Base-by-base conservation (phyloP, 2,888 invertebrate species). In the Rhagophthalmus giganteus region DNA sequence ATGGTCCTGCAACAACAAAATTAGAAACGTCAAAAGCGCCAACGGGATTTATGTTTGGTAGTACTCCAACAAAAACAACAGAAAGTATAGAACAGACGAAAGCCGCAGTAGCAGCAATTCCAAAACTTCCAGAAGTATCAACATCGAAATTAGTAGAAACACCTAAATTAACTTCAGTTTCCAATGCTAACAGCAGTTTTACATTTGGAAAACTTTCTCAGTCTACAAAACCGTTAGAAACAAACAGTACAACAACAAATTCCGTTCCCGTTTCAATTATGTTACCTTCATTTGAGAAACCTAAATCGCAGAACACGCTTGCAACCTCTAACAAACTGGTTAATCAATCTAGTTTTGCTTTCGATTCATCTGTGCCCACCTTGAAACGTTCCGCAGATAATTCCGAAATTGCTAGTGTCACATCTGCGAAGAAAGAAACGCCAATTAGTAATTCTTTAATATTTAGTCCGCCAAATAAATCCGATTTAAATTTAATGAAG, bases 161-260 rank as follows among this genome's bases (percentile, higher is more conserved):
- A n/a, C n/a, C n/a, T n/a, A n/a, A n/a, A n/a, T n/a, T n/a, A n/a
- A n/a, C n/a, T n/a, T n/a, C n/a, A n/a, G n/a, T n/a, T n/a, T n/a
- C n/a, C n/a, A n/a, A n/a, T n/a, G n/a, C n/a, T n/a, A n/a, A n/a
- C n/a, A 20, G 20, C n/a, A 11, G 16, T 35, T 27, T 34, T 35
- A 25, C 11, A 28, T 30, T 27, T 34, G 25, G n/a, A 14, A 33
- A 9, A n/a, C n/a, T n/a, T n/a, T n/a, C n/a, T n/a, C n/a, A n/a
- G n/a, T 12, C 14, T 14, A 2, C 32, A 2, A 26, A 20, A 6
- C 25, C 37, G n/a, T 3, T 11, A 8, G 25, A 37, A 48, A 54
- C 12, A 40, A 11, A 12, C 46, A 10, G 33, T 51, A 5, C 51
- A 58, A 33, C 50, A 47, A 25, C 40, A 53, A 28, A n/a, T 11